Base-by-base conservation (phyloP, 2,888 invertebrate genomes). In the Theretra japonica region DNA sequence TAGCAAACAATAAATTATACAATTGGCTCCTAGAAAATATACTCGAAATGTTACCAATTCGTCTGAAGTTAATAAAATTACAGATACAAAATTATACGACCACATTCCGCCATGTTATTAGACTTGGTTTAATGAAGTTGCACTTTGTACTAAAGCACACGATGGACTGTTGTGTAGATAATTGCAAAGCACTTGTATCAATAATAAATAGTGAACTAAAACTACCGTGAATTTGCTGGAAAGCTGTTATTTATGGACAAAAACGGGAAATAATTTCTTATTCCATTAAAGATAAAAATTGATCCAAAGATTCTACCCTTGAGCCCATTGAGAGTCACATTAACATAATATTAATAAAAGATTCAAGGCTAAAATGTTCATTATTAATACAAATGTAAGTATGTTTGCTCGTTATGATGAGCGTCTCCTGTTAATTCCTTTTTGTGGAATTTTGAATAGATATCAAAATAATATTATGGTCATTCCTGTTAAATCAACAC, bases 141-240 rank as follows among this genome's bases (percentile, higher is more conserved):
- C 53, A 53, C 53, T n/a, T 53, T n/a, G n/a, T 53, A n/a, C n/a
- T 53, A n/a, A 53, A 53, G 19, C 53, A n/a, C n/a, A 53, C 5
- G n/a, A n/a, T 53, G 6, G n/a, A 53, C 53, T 53, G 41, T 41
- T 4, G 11, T 62, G 41, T 62, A 62, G 21, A 21, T 5, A 1
- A 5, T 15, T 59, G 17, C 21, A 21, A 60, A 33, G 62, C 62
- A 62, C 62, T 62, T 33, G 33, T 8, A n/a, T 41, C 41, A 4
- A 62, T 33, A 28, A 5, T 21, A 62, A 48, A 48, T 4, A 19
- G 23, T 23, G 41, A 41, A 65, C 65, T 65, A 65, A 62, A 62
- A 41, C 21, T 21, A 33, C 33, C 3, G 28, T 30, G 17, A 11
- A 62, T 62, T n/a, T 8, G 17, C 23, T 48, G 23, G 2, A 23